Percentiles rank a stretch among this genome's conserved stretches.
Conservation (phyloP, 2,797 vertebrate genomes). For the Mustela erminea region DNA sequence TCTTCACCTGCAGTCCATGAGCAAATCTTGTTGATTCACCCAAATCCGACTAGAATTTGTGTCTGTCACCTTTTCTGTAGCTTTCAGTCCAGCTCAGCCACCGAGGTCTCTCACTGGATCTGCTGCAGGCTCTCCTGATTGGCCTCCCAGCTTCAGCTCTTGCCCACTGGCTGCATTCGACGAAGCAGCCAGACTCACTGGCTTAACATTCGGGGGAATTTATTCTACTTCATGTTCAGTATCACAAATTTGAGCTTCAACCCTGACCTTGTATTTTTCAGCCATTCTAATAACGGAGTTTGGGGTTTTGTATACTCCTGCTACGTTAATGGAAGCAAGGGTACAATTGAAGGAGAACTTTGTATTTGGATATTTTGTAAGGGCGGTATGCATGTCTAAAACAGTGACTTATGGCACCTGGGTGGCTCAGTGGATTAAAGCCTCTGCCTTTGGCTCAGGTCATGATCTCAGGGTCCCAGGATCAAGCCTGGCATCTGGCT, state of each 20-base stretch:
- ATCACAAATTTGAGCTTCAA: neutral
- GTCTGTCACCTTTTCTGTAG: neutral
- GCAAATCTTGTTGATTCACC: neutral
- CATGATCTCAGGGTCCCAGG: no score
- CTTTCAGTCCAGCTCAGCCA: neutral
- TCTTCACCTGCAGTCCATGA: neutral
- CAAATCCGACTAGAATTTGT: neutral
- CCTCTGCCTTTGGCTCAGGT: no score
- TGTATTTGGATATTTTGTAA: neutral
- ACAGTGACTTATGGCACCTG: no score
- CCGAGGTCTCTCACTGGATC: neutral
- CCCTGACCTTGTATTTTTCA: conserved; percentile 46
- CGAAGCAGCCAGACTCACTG: neutral
- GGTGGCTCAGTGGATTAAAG: no score
- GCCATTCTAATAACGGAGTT: neutral
- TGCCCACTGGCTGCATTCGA: neutral
- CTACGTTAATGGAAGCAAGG: neutral
- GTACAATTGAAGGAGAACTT: neutral
- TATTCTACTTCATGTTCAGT: neutral
- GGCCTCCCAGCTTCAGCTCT: neutral
- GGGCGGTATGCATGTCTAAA: conserved; percentile 77
- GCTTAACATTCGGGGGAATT: conserved; percentile 1
- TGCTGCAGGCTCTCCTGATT: neutral
- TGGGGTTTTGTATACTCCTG: neutral
- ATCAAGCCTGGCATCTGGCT: fast-evolving